A percentile compares a stretch with the other conserved stretches of the same genome.
Evolutionary conservation across 1,140 invertebrate species (phyloP).

Genomic region (Aplysia californica): DNA sequence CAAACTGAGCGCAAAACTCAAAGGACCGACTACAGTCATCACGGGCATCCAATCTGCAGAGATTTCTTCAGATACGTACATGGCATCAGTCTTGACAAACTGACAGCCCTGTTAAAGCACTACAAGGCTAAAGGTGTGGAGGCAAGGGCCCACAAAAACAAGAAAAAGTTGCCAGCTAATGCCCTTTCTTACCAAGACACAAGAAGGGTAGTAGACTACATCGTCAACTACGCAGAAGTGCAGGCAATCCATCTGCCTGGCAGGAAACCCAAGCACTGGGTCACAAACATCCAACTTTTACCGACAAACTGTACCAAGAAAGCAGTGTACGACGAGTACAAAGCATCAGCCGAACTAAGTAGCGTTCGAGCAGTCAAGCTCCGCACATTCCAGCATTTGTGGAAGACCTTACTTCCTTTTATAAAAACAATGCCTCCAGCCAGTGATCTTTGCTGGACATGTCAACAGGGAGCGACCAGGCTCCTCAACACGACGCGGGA

Average conservation of each 20-base stretch:
- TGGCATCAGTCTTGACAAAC: not conserved
- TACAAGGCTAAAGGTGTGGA: not conserved
- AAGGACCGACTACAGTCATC: not conserved
- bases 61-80: not conserved
- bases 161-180: not conserved
- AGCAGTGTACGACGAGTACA: not conserved
- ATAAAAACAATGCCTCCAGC: not conserved
- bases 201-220: not conserved
- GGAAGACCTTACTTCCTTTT: not conserved
- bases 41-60: not conserved
- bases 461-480: not conserved
- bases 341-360: not conserved
- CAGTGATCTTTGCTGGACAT: conserved; percentile 4
- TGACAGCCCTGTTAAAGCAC: not conserved
- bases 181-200: not conserved
- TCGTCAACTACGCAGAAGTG: not conserved
- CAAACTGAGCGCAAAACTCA: not conserved
- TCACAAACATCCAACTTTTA: not conserved
- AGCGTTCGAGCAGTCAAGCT: no score
- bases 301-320: not conserved
- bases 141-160: not conserved
- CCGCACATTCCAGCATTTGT: not conserved
- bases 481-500: not conserved
- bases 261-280: not conserved
- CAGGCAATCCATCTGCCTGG: not conserved